phyloP scores from a whole-genome alignment of 2,113 vertebrate genomes.

The Pseudois nayaur region DNA sequence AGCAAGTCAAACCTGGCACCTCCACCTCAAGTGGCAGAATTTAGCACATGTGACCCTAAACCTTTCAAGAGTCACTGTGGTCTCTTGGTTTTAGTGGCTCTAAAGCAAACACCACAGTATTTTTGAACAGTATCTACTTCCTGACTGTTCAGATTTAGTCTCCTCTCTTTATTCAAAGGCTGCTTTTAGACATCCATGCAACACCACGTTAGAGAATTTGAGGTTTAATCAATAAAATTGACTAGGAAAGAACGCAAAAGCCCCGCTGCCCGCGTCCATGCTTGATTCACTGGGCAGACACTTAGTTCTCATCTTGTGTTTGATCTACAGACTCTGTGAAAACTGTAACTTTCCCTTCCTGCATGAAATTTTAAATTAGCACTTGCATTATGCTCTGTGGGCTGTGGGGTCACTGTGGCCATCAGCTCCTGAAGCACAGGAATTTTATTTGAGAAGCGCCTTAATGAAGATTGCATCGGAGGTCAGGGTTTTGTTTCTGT shows the following conservation, averaged over 20 bases:
- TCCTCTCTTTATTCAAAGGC: slow-evolving; percentile 32
- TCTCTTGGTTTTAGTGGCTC: not conserved
- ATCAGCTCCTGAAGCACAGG: not conserved
- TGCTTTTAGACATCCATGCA: slow-evolving; percentile 14
- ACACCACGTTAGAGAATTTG: slow-evolving; percentile 13
- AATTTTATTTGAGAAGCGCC: slow-evolving; percentile 42
- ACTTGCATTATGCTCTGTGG: not conserved
- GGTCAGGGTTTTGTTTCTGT: slow-evolving; percentile 19
- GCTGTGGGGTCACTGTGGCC: not conserved
- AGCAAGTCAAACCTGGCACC: not conserved
- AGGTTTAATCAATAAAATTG: slow-evolving; percentile 63
- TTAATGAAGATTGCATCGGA: slow-evolving; percentile 52
- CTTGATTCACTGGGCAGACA: slow-evolving; percentile 31
- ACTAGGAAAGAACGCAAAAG: slow-evolving; percentile 41
- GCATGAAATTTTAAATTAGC: slow-evolving; percentile 65
- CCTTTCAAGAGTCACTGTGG: not conserved
- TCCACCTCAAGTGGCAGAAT: not conserved
- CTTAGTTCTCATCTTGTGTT: not conserved
- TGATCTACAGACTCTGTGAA: slow-evolving; percentile 47
- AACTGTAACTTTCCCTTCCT: slow-evolving; percentile 25
- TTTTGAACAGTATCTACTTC: slow-evolving; percentile 13
- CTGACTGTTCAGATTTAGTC: slow-evolving; percentile 24
- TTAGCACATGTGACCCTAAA: not conserved
- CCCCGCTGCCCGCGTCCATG: not conserved
- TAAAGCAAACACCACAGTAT: not conserved